Evolutionary conservation across 2,797 vertebrate species (phyloP).

Genomic region (Melanotaenia boesemani): DNA sequence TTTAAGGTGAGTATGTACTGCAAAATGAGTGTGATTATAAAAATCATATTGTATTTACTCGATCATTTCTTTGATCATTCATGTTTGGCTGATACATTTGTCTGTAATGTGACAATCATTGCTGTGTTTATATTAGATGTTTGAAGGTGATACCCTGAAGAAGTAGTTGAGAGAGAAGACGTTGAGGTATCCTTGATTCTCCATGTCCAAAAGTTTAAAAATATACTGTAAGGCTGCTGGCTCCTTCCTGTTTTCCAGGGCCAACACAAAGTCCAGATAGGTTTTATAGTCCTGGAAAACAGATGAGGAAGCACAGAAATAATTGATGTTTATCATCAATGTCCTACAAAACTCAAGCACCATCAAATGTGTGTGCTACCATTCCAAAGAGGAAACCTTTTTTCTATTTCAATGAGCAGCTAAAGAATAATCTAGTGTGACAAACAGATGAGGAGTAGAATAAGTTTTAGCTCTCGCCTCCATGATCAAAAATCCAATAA

Average conservation of each 20-base stretch:
- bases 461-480: neutral
- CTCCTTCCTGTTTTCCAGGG: conserved; percentile 98
- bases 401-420: neutral
- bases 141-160: conserved; percentile 88
- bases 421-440: conserved; percentile 5
- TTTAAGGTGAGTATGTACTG: neutral
- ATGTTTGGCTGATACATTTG: too few species aligned
- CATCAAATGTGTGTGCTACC: neutral
- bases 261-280: conserved; percentile 97
- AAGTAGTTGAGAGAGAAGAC: conserved; percentile 99
- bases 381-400: too few species aligned
- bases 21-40: neutral
- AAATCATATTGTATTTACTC: too few species aligned
- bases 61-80: too few species aligned
- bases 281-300: conserved; percentile 95
- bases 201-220: conserved; percentile 98
- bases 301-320: conserved; percentile 7
- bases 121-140: neutral
- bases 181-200: conserved; percentile 95
- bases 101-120: neutral
- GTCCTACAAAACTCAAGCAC: neutral
- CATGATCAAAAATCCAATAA: neutral
- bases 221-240: conserved; percentile 97
- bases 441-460: neutral
- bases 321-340: neutral